These are phyloP conservation scores for Stichopus horrens DNA, from an alignment of 53 echinoderm and acorn worm species.

Conservation along the genomic window DNA sequence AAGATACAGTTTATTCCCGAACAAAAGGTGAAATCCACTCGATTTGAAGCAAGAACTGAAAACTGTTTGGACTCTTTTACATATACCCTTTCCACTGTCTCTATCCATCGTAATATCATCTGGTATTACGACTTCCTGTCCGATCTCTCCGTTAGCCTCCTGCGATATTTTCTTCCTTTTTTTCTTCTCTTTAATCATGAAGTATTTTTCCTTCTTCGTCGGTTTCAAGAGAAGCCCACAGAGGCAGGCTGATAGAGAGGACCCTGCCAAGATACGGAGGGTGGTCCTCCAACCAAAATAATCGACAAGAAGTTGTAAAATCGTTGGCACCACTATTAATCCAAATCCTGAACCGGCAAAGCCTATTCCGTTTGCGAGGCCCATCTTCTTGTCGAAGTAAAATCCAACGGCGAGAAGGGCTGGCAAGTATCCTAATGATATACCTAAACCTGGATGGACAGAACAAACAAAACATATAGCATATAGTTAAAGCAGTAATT, in stretches of 20 bases:
- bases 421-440: neutral
- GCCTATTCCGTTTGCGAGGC: slow-evolving; percentile 18
- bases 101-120: neutral
- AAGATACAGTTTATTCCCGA: slow-evolving; percentile 3
- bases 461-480: neutral
- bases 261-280: slow-evolving; percentile 1
- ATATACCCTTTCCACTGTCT: neutral
- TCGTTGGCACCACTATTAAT: neutral
- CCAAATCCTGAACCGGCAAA: neutral
- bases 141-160: neutral
- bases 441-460: neutral
- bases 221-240: slow-evolving; percentile 7
- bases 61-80: neutral
- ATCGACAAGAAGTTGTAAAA: slow-evolving; percentile 6
- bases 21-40: slow-evolving; percentile 13
- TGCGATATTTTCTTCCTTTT: neutral
- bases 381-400: slow-evolving; percentile 7
- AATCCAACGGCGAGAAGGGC: neutral
- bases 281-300: neutral
- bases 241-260: neutral
- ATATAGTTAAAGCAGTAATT: no score
- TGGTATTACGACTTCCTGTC: neutral
- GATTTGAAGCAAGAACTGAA: slow-evolving; percentile 10
- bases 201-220: neutral
- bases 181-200: neutral